A percentile compares a stretch with the other conserved stretches of the same genome.
phyloP scores from a whole-genome alignment of 64 coral and sea anemone species.

The Platygyra sinensis region DNA sequence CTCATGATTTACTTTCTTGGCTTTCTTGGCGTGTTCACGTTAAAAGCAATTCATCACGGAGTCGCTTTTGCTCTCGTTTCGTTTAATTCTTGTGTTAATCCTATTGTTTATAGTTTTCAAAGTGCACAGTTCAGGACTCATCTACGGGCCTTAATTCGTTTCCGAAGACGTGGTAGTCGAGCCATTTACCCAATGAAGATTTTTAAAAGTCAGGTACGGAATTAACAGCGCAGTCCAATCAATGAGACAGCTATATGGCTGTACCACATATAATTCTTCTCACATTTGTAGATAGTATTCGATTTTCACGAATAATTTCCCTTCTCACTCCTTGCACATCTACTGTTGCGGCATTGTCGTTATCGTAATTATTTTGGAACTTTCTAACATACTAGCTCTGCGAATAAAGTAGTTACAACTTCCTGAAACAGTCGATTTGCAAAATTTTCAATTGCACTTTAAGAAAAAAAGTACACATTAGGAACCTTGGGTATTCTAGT shows the following conservation, averaged over 20 bases:
- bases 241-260: neutral
- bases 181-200: neutral
- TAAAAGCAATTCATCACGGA: neutral
- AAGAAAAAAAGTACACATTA: no score
- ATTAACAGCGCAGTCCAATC: neutral
- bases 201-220: neutral
- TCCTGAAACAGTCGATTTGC: no score
- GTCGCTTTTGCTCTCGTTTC: neutral
- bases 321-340: neutral
- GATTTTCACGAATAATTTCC: neutral
- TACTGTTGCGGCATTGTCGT: neutral
- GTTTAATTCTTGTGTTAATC: constrained; percentile 9
- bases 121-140: neutral
- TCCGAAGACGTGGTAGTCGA: neutral
- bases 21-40: neutral
- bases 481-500: no score
- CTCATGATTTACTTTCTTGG: constrained; percentile 13
- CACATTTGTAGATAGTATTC: neutral
- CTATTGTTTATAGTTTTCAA: neutral
- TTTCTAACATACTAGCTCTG: no score
- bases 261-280: no score
- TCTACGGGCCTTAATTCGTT: neutral
- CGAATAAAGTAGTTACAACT: no score
- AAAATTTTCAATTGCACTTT: no score
- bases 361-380: neutral